These are phyloP conservation scores for Cossypha caffra DNA, from an alignment of 2,797 vertebrate genomes.

Conservation along the genomic window DNA sequence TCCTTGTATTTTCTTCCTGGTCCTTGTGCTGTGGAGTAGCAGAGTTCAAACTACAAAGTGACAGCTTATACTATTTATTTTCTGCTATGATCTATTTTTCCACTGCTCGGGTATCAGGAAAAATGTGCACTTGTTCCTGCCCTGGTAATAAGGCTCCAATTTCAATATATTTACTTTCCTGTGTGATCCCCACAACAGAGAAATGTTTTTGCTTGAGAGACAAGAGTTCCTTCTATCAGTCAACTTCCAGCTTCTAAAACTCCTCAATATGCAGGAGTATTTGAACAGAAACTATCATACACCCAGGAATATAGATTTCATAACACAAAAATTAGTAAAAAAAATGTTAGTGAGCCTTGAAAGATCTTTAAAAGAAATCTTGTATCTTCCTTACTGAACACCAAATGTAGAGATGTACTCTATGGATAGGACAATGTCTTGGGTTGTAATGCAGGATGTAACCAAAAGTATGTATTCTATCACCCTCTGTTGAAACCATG, in stretches of 20 bases:
- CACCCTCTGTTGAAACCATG: no score
- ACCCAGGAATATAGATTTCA: background rate
- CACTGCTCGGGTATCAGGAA: background rate
- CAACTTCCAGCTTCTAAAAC: background rate
- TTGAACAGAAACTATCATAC: background rate
- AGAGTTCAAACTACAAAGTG: background rate
- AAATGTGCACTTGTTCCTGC: background rate
- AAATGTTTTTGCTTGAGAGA: background rate
- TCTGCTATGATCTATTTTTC: background rate
- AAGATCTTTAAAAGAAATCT: background rate
- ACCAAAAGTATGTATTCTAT: no score
- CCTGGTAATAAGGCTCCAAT: background rate
- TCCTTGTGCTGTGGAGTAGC: background rate
- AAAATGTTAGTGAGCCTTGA: background rate
- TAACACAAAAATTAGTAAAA: background rate
- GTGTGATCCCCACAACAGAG: background rate
- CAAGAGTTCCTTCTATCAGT: background rate
- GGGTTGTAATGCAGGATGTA: no score
- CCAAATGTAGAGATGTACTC: background rate
- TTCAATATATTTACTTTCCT: background rate
- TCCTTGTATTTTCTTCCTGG: background rate
- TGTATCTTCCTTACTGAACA: background rate
- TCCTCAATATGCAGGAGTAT: background rate
- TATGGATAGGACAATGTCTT: background rate
- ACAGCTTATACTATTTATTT: background rate